phyloP scores from a whole-genome alignment of 2,888 invertebrate genomes.

The Andrena dorsata region DNA sequence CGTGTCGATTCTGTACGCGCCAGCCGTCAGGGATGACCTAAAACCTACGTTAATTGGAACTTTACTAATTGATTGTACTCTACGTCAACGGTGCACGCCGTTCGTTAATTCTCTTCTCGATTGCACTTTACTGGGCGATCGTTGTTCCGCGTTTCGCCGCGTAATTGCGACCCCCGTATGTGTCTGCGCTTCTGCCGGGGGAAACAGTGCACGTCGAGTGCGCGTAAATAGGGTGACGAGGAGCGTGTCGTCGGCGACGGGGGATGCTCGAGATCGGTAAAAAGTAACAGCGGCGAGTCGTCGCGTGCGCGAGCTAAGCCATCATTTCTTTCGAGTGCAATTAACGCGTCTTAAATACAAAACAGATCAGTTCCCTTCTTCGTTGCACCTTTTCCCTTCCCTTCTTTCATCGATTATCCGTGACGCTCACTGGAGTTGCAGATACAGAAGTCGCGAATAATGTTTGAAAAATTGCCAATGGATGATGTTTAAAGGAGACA shows the following conservation, averaged over 20 bases:
- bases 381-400: neutral
- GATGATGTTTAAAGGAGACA: neutral
- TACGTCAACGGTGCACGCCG: slow-evolving; percentile 80
- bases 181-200: slow-evolving; percentile 42
- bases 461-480: neutral
- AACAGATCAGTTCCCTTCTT: neutral
- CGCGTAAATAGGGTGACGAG: slow-evolving; percentile 36
- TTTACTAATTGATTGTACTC: slow-evolving; percentile 83
- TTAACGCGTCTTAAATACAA: slow-evolving; percentile 20
- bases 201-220: slow-evolving; percentile 34
- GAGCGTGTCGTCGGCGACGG: neutral
- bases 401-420: neutral
- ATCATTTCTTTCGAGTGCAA: slow-evolving; percentile 4
- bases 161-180: slow-evolving; percentile 67
- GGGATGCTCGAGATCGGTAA: slow-evolving; percentile 15
- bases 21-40: slow-evolving; percentile 62
- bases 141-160: slow-evolving; percentile 65
- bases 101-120: slow-evolving; percentile 74
- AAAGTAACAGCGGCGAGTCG: neutral
- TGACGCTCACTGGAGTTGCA: neutral
- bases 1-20: slow-evolving; percentile 50
- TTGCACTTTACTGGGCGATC: slow-evolving; percentile 71
- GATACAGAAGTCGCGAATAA: neutral
- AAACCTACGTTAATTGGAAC: slow-evolving; percentile 79
- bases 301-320: neutral